Evolutionary conservation across 2,113 vertebrate species (phyloP).

Genomic region (Hystrix cristata): DNA sequence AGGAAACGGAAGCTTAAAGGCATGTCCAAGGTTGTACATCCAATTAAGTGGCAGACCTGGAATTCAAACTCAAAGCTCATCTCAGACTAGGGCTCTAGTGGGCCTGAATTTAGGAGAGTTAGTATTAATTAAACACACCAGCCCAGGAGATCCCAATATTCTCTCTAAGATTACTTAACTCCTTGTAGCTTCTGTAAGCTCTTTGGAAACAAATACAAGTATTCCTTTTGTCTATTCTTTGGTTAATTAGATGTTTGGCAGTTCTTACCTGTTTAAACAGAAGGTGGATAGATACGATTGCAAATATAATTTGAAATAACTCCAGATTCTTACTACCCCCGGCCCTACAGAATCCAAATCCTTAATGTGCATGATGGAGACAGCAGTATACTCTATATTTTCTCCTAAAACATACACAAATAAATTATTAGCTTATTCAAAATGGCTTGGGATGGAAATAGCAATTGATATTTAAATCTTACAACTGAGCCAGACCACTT

Average conservation of each 20-base stretch:
- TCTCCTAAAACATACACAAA: slow-evolving; percentile 61
- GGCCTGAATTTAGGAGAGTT: background rate
- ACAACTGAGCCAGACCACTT: slow-evolving; percentile 16
- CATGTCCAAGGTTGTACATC: background rate
- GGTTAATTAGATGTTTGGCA: slow-evolving; percentile 42
- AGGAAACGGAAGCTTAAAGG: background rate
- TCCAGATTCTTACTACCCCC: slow-evolving; percentile 64
- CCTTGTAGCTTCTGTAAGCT: background rate
- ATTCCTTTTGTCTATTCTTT: background rate
- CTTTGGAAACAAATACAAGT: slow-evolving; percentile 13
- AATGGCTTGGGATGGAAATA: slow-evolving; percentile 50
- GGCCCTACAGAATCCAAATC: slow-evolving; percentile 65
- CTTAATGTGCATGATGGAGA: slow-evolving; percentile 66
- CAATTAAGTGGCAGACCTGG: background rate
- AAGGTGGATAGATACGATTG: slow-evolving; percentile 55
- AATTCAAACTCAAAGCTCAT: background rate
- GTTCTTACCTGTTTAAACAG: slow-evolving; percentile 57
- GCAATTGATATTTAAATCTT: slow-evolving; percentile 44
- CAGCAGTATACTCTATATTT: slow-evolving; percentile 65
- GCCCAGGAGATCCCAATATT: background rate
- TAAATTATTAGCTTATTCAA: slow-evolving; percentile 53
- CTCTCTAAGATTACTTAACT: background rate
- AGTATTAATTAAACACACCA: background rate
- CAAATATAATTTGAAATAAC: slow-evolving; percentile 67
- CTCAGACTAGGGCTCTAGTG: background rate